Evolutionary conservation across 2,113 vertebrate species (phyloP).

Genomic region (Misgurnus anguillicaudatus): DNA sequence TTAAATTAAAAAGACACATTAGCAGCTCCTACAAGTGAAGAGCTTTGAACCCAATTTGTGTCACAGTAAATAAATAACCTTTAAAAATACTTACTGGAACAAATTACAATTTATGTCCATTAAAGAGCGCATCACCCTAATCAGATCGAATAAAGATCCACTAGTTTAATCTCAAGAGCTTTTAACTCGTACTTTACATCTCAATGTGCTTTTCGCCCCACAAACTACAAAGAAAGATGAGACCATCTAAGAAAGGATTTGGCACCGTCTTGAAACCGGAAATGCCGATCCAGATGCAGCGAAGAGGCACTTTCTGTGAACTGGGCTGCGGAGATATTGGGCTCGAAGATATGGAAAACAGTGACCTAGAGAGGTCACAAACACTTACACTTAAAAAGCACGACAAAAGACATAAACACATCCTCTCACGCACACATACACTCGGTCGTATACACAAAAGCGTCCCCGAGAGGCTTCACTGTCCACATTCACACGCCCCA

Average conservation of each 20-base stretch:
- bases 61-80: background rate
- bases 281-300: conserved; percentile 45
- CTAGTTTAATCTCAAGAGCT: conserved; percentile 3
- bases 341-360: conserved; percentile 48
- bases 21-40: background rate
- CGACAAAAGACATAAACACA: conserved; percentile 24
- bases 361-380: conserved; percentile 40
- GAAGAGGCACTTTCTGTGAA: conserved; percentile 7
- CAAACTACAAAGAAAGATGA: conserved; percentile 18
- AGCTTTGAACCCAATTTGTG: background rate
- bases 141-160: conserved; percentile 14
- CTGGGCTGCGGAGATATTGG: conserved; percentile 2
- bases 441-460: background rate
- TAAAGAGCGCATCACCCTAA: background rate
- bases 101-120: conserved; percentile 16
- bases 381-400: conserved; percentile 33
- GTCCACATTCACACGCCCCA: conserved; percentile 44
- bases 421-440: conserved; percentile 6
- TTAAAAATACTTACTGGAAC: background rate
- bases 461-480: conserved; percentile 14
- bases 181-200: conserved; percentile 11
- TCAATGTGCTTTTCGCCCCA: background rate
- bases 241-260: background rate
- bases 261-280: conserved; percentile 28
- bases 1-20: conserved; percentile 2